Evolutionary conservation across 2,888 invertebrate genomes (phyloP), one percentile per base, ranked within the genome.

Genomic region (Catocala sponsa): DNA sequence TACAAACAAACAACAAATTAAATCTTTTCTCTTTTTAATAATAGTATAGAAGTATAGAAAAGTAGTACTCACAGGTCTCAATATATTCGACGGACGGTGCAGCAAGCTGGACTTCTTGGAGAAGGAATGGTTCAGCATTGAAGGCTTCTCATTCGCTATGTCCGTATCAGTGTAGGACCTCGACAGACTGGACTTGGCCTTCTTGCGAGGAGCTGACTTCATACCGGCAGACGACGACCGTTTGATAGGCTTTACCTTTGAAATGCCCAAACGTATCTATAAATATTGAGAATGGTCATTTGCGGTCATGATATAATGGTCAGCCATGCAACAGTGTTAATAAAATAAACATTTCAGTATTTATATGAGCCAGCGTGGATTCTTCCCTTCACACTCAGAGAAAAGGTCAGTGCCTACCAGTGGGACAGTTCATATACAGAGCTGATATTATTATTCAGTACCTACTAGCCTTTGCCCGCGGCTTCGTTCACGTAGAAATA

Each of bases 11-110:
- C n/a, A n/a, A n/a, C n/a, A n/a, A n/a, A n/a, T n/a, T n/a, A n/a
- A n/a, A n/a, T n/a, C n/a, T n/a, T n/a, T n/a, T n/a, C n/a, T n/a
- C n/a, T n/a, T n/a, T n/a, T n/a, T n/a, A n/a, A n/a, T n/a, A 15
- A 15, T 15, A 15, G 2, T 15, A 15, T 15, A 1, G 1, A 2
- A 0, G 15, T 15, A 15, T 1, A 15, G 0, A 15, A 15, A 32
- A n/a, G n/a, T 33, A n/a, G 63, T 58, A 96, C 96, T 96, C 89
- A 97, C 97, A 76, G 97, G 96, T 91, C 96, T 95, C 74, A 95
- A 89, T 60, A 96, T 95, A 78, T 96, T 95, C 9, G 96, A 95
- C 0, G 97, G 97, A 69, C 97, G 95, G 78, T 97, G 96, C 73
- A 97, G 90, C 76, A 97, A 77, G 62, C 94, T 95, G 60, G 95